Conservation (phyloP, 2,797 vertebrate species). For the Natrix natrix region DNA sequence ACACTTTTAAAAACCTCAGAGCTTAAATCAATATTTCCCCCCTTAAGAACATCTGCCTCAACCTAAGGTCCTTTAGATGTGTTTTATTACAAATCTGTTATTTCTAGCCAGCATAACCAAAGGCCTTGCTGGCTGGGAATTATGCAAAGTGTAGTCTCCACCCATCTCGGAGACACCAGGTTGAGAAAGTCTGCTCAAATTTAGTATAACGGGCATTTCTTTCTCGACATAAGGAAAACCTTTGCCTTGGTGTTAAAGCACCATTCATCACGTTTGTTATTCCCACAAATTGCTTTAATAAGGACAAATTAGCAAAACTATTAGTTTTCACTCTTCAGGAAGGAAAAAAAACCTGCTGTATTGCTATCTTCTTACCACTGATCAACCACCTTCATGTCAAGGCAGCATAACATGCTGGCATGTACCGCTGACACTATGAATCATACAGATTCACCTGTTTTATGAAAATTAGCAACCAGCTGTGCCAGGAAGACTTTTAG, state of each 20-base stretch:
- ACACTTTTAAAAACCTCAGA: background rate
- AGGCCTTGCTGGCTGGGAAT: background rate
- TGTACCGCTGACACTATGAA: background rate
- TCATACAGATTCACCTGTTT: constrained; percentile 36
- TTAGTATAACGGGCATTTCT: background rate
- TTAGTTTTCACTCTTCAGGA: constrained; percentile 12
- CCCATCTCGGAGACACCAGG: background rate
- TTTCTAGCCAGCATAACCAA: background rate
- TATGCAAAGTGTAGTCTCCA: background rate
- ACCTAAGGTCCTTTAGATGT: background rate
- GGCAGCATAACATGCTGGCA: background rate
- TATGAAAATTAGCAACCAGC: constrained; percentile 44
- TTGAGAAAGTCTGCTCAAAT: background rate
- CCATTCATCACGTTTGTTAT: constrained; percentile 27
- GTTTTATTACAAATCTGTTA: background rate
- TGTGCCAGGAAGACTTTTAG: constrained; percentile 66
- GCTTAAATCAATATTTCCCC: background rate
- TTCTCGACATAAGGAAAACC: constrained; percentile 3
- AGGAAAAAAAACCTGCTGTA: background rate
- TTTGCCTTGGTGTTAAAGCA: constrained; percentile 10
- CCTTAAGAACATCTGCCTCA: fast-evolving
- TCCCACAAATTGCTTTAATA: constrained; percentile 51
- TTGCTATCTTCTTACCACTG: background rate
- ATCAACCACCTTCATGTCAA: background rate
- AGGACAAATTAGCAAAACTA: background rate